Percentiles rank a stretch among this genome's conserved stretches.
phyloP scores from a whole-genome alignment of 2,888 invertebrate genomes.

The Hetaerina titia region DNA sequence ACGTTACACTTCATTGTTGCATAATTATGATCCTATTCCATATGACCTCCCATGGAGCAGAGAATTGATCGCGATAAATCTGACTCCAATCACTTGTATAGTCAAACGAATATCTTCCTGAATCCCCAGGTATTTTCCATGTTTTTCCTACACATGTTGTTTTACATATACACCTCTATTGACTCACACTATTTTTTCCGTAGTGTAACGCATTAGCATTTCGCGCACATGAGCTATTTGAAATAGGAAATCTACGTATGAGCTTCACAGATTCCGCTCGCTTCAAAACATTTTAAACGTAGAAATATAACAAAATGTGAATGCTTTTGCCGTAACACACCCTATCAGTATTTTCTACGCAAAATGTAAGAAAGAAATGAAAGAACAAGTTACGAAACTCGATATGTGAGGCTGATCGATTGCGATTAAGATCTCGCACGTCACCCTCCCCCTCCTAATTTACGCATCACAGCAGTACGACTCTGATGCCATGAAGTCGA shows the following conservation, averaged over 20 bases:
- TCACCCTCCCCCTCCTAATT: neutral
- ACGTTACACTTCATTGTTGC: too few species aligned
- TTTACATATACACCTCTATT: neutral
- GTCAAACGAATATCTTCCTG: too few species aligned
- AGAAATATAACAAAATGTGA: neutral
- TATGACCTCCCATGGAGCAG: too few species aligned
- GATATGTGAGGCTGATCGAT: neutral
- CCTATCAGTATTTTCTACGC: neutral
- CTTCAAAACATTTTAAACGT: neutral
- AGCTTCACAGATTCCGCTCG: neutral
- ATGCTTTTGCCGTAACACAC: neutral
- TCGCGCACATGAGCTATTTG: neutral
- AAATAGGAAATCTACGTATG: neutral
- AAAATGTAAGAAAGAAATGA: neutral
- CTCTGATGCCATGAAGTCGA: neutral
- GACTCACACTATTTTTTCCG: neutral
- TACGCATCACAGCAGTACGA: neutral
- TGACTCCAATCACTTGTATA: too few species aligned
- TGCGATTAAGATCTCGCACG: neutral
- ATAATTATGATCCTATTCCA: too few species aligned
- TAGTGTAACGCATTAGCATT: neutral
- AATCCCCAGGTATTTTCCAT: too few species aligned
- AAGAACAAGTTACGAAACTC: neutral
- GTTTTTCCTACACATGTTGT: too few species aligned
- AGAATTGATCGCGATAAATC: too few species aligned